Conservation (phyloP, 2,888 invertebrate genomes). For the Drosophila mulleri region DNA sequence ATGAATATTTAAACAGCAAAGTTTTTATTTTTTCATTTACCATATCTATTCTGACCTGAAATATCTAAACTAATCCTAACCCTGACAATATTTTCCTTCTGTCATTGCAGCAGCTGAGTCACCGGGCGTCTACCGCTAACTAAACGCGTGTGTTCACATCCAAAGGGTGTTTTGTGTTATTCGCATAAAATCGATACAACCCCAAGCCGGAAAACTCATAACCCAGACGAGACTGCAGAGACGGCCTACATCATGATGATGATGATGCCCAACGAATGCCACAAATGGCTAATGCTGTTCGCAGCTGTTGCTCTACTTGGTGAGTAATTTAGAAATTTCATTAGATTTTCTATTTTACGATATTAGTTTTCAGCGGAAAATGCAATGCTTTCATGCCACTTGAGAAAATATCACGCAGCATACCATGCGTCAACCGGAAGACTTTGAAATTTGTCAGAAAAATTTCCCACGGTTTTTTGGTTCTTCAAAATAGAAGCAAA, state of each 20-base stretch:
- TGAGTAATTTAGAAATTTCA: slow-evolving; percentile 68
- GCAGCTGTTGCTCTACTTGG: slow-evolving; percentile 81
- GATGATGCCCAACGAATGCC: slow-evolving; percentile 79
- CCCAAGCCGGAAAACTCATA: slow-evolving; percentile 37
- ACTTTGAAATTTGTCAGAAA: background rate
- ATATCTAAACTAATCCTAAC: slow-evolving; percentile 7
- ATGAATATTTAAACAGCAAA: background rate
- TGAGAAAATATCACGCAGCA: slow-evolving; percentile 14
- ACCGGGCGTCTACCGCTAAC: slow-evolving; percentile 25
- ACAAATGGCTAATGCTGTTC: slow-evolving; percentile 83
- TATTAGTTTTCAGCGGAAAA: slow-evolving; percentile 36
- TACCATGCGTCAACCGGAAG: slow-evolving; percentile 18
- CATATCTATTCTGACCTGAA: slow-evolving; percentile 5
- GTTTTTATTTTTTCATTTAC: background rate
- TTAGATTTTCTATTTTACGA: background rate
- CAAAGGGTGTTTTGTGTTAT: slow-evolving; percentile 57
- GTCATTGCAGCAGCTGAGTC: slow-evolving; percentile 59
- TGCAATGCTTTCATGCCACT: slow-evolving; percentile 27
- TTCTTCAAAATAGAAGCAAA: background rate
- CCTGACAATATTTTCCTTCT: slow-evolving; percentile 14
- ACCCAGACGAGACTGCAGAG: slow-evolving; percentile 23
- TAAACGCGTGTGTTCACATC: slow-evolving; percentile 16
- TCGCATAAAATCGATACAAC: slow-evolving; percentile 71
- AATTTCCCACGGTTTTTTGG: background rate
- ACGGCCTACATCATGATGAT: slow-evolving; percentile 79